Conservation (phyloP, 53 echinoderm and acorn worm species). For the Apostichopus leukothele region DNA sequence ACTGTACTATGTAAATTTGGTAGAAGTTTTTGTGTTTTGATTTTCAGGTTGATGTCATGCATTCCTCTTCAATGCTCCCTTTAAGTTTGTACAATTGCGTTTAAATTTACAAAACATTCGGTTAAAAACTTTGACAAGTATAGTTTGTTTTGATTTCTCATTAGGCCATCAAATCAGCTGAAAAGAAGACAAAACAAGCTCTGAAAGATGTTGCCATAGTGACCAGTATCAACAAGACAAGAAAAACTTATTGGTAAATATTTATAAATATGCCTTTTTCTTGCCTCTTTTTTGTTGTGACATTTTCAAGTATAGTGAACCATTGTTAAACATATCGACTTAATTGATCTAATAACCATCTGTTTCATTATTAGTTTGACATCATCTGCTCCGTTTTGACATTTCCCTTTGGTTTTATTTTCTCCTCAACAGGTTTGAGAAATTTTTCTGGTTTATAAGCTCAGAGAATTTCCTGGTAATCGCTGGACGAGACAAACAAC, state of each 20-base stretch:
- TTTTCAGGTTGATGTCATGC: too few species aligned
- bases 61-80: too few species aligned
- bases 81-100: too few species aligned
- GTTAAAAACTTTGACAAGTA: neutral
- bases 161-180: constrained; percentile 98
- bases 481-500: constrained; percentile 88
- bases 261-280: too few species aligned
- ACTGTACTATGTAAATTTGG: too few species aligned
- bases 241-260: constrained; percentile 94
- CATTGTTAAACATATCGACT: too few species aligned
- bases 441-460: constrained; percentile 93
- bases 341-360: neutral
- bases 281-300: too few species aligned
- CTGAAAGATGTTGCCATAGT: constrained; percentile 97
- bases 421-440: constrained; percentile 85
- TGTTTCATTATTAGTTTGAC: too few species aligned
- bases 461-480: constrained; percentile 94
- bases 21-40: too few species aligned
- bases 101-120: too few species aligned
- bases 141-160: neutral
- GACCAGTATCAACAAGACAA: constrained; percentile 88
- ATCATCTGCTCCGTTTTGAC: neutral
- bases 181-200: constrained; percentile 90
- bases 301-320: too few species aligned
- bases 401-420: neutral